phyloP scores from a whole-genome alignment of 2,888 invertebrate genomes.

The Acanthococcus lagerstroemiae region DNA sequence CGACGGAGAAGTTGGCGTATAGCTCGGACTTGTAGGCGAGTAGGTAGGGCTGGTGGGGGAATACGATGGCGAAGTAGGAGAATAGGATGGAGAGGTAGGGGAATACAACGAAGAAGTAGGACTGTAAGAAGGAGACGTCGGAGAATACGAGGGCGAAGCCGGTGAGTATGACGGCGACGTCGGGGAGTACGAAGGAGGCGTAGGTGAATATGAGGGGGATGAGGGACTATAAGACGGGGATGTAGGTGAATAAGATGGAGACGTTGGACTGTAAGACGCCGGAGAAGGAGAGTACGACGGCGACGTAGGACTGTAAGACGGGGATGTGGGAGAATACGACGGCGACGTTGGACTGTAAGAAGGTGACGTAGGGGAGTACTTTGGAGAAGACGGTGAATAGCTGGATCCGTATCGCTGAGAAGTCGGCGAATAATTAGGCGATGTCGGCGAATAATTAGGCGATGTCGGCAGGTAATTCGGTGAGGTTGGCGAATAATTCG shows the following conservation, averaged over 20 bases:
- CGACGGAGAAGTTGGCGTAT: constrained; percentile 57
- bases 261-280: constrained; percentile 52
- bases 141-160: constrained; percentile 55
- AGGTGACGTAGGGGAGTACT: constrained; percentile 45
- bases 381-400: constrained; percentile 65
- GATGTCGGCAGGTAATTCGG: constrained; percentile 71
- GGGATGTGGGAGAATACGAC: constrained; percentile 57
- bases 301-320: constrained; percentile 63
- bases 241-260: constrained; percentile 64
- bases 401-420: constrained; percentile 56
- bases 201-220: constrained; percentile 57
- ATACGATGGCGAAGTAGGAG: constrained; percentile 63
- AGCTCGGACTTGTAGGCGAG: constrained; percentile 66
- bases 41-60: constrained; percentile 67
- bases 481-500: constrained; percentile 73
- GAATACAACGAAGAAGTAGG: constrained; percentile 49
- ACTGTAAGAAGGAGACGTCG: constrained; percentile 53
- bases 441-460: constrained; percentile 48
- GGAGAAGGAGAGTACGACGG: constrained; percentile 56
- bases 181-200: constrained; percentile 73
- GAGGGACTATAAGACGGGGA: constrained; percentile 49
- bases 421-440: constrained; percentile 48
- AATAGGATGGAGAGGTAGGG: constrained; percentile 60
- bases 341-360: constrained; percentile 70
- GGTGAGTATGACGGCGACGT: constrained; percentile 63